Base-by-base conservation (phyloP, 2,888 invertebrate species). In the Tricholauxania praeusta region DNA sequence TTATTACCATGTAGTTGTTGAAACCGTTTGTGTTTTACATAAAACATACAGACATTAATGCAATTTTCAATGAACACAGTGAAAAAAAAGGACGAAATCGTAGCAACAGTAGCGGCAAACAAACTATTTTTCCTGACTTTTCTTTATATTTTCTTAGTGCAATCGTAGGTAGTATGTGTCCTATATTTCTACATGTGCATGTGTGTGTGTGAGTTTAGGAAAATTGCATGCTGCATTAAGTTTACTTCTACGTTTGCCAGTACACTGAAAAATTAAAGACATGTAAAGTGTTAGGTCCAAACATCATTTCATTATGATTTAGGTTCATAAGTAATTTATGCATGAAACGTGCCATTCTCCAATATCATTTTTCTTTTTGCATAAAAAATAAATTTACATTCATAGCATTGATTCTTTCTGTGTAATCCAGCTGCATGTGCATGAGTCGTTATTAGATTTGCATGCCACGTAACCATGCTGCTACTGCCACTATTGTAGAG, bases 381-480 rank as follows among this genome's bases (percentile, higher is more conserved):
- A 3, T 3, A 28, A 28, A 28, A 39, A 39, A 8, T 39, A 39
- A 10, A 2, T 39, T 39, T 8, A 39, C 28, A 10, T 10, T 1
- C 8, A 10, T 10, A 39, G 39, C 39, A 39, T 4, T 39, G 2
- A 7, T 39, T 39, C 39, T 39, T 10, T 39, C 39, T 39, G 39
- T 39, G 39, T 39, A 39, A 39, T 39, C 10, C 39, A 39, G 39
- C 39, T 70, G 47, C 15, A 19, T 39, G 17, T 53, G 72, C n/a
- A 51, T 59, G 57, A 28, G 60, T 22, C 53, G 55, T 77, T 77
- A 78, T 77, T 76, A 75, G 74, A 77, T 77, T 77, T 78, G 75
- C 76, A 74, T 75, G 74, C 72, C 65, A 74, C 66, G 71, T 73
- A 66, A 52, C 71, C 22, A 55, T 22, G 39, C 15, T 70, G 55